Evolutionary conservation across 2,797 vertebrate species (phyloP), one percentile per base, ranked within the genome.

Genomic region (Thunnus albacares): DNA sequence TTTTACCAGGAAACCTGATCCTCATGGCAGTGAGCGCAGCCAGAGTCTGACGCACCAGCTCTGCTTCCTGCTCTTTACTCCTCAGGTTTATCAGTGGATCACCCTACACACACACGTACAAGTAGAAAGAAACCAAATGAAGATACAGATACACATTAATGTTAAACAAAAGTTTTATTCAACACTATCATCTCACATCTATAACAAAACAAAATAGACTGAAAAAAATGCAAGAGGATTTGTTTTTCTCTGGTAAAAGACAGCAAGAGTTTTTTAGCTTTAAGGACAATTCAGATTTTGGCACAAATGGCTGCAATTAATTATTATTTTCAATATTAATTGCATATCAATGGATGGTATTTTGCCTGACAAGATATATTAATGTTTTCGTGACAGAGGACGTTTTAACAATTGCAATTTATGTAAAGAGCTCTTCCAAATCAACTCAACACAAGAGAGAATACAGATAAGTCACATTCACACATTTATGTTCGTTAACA

Each of bases 1-100:
- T 96, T 95, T 99, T 99, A 57, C 98, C 98, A 12, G 98, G 98
- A 90, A 97, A 97, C 80, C 96, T 96, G 88, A 99, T 97, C 93
- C 95, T 96, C 97, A 99, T 97, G 83, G 98, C 97, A 62, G 93
- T 97, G 78, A 99, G 97, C n/a, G 96, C 95, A 35, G 96, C 94
- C 84, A 99, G 94, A 65, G 97, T 98, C 91, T 99, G 97, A 83
- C 92, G 96, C 71, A 97, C 96, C 90, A 99, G 92, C 90, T 97
- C 96, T 0, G 91, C 92, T 87, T 99, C 98, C 92, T 98, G 97
- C 85, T 99, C 97, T 92, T 97, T 98, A 78, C 95, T 96, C 94
- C 96, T 96, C 82, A 96, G 86, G 80, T 96, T 96, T 86, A 96
- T 94, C 72, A 97, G 92, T 53, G 97, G 95, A 76, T 98, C 97